Conservation (phyloP, 2,113 vertebrate species). For the Ceratotherium simum region DNA sequence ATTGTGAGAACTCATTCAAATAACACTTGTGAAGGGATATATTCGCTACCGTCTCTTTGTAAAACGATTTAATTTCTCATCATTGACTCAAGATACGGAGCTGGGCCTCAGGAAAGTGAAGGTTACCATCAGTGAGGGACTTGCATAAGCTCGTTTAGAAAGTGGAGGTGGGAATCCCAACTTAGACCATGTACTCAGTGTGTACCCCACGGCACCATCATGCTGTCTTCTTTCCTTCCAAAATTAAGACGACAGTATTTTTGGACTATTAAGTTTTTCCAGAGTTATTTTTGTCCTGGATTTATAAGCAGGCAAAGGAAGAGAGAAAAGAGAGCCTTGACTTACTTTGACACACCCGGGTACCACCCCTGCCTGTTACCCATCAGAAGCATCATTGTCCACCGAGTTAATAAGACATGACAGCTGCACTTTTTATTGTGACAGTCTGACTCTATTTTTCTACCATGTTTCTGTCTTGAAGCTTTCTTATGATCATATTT, state of each 20-base stretch:
- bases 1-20: neutral
- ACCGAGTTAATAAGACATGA: neutral
- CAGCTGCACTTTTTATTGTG: neutral
- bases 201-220: neutral
- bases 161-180: neutral
- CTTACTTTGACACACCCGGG: neutral
- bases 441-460: neutral
- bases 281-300: neutral
- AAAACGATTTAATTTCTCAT: neutral
- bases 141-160: neutral
- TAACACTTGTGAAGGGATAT: neutral
- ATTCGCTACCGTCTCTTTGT: neutral
- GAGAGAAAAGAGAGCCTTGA: neutral
- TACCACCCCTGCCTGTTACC: too few species aligned
- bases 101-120: neutral
- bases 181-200: rapidly evolving
- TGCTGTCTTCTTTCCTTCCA: neutral
- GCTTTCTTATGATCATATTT: neutral
- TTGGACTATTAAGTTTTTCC: neutral
- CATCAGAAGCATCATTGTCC: neutral
- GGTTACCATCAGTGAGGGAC: neutral
- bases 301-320: neutral
- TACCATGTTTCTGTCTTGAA: neutral
- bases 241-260: neutral
- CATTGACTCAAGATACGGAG: neutral